Base-by-base conservation (phyloP, 2,888 invertebrate genomes). In the Cerceris rybyensis region DNA sequence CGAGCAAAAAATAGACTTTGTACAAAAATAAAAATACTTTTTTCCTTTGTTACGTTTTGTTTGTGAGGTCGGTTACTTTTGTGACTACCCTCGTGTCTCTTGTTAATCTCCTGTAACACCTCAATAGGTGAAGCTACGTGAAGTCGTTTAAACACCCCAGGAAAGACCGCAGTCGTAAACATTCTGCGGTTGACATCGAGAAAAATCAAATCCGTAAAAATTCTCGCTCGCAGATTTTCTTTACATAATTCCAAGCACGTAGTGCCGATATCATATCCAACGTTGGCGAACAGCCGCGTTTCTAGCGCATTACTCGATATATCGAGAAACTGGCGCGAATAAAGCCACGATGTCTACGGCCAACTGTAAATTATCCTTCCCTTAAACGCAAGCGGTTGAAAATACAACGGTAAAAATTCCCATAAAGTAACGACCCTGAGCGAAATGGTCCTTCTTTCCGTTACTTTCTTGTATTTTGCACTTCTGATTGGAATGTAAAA, bases 201-300 rank as follows among this genome's bases (percentile, higher is more conserved):
- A 28, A 28, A 28, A 28, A 28, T 28, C 28, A 28, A 64, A 59
- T 42, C 50, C 54, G 70, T 46, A 43, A 64, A 64, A 69, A 11
- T 69, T 8, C 50, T 2, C 68, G 75, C 70, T 70, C 65, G 41
- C 43, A 50, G 63, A 54, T 71, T 75, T 46, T 50, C 54, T 54
- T 68, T 68, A 42, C 58, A 28, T 59, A 67, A 81, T 80, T 65
- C 80, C 59, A 63, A 67, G 63, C 80, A 80, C 80, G 80, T 76
- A 67, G 13, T 17, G 50, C 8, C 72, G 76, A 81, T 80, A 81
- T 70, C 69, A 54, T 63, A 57, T 16, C 41, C 54, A 58, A 55
- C 66, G 58, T 68, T 57, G 49, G 59, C 49, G 8, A 16, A 13
- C 13, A 42, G 50, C 49, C 16, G 52, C 72, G 70, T 58, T 65